Base-by-base conservation (phyloP, 2,888 invertebrate species). In the Nephrocerus scutellatus region DNA sequence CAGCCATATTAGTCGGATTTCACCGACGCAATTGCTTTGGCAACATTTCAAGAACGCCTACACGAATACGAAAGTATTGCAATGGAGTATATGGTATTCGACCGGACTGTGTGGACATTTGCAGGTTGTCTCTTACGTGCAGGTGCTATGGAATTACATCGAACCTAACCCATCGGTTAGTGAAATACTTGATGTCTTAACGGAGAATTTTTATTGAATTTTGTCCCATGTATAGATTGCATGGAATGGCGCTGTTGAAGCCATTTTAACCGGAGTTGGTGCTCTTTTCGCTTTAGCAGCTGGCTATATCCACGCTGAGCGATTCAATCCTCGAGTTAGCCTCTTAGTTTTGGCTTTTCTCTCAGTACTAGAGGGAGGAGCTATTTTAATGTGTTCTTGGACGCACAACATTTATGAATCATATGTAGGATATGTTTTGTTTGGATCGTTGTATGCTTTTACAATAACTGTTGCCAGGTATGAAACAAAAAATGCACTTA, bases 231-330 rank as follows among this genome's bases (percentile, higher is more conserved):
- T 8, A 8, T 24, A 56, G 48, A 56, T 59, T 24, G 59, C 61
- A 6, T 68, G 67, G 63, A 89, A 90, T 61, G 92, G 91, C 0
- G 82, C 81, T 6, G 85, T 89, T 1, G 92, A 92, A 66, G 86
- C 89, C 0, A 55, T 74, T 1, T 74, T 81, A 30, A 87, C 85
- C 0, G 63, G 84, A 1, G 60, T 83, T 2, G 83, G 85, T 34
- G 79, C 79, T 18, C 55, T 71, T 2, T 76, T 74, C 8, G 78
- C 82, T 1, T 63, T 76, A 32, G 43, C 71, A 0, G 77, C 80
- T 0, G 74, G 75, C 3, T 66, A 63, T 37, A 44, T 66, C 37
- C 64, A 66, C 42, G 56, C 56, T 5, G 62, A 55, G 3, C 56
- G 55, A 8, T 46, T 63, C 0, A 60, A 55, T 18, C 56, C 67